Evolutionary conservation across 2,888 invertebrate species (phyloP).

Genomic region (Parnassius mnemosyne): DNA sequence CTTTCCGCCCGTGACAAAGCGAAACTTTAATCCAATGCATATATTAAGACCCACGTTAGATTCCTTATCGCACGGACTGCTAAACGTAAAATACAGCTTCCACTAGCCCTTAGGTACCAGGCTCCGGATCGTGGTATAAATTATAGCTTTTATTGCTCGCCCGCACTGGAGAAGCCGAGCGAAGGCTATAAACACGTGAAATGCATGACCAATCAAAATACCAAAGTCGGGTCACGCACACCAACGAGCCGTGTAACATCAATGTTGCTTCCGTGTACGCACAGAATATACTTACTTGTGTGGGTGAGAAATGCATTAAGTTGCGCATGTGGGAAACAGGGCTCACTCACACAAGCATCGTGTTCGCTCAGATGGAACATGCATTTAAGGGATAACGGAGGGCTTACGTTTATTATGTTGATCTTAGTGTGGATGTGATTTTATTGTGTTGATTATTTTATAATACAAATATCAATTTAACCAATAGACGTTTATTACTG

Average conservation of each 20-base stretch:
- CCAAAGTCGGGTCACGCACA: conserved; percentile 69
- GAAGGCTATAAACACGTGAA: conserved; percentile 75
- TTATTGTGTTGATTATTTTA: not conserved
- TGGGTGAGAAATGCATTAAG: conserved; percentile 55
- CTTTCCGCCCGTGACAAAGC: conserved; percentile 5
- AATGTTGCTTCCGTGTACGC: conserved; percentile 21
- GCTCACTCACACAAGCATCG: conserved; percentile 50
- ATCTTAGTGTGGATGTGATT: conserved; percentile 48
- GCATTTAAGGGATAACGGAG: conserved; percentile 77
- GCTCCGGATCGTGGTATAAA: conserved; percentile 56
- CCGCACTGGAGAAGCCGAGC: conserved; percentile 61
- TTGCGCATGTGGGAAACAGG: conserved; percentile 36
- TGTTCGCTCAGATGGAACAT: conserved; percentile 74
- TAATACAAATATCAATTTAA: not conserved
- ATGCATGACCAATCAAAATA: conserved; percentile 82
- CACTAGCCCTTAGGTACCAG: conserved; percentile 51
- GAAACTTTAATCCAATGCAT: conserved; percentile 10
- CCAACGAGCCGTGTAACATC: conserved; percentile 6
- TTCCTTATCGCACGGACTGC: conserved; percentile 27
- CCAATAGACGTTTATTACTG: no score
- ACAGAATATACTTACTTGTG: conserved; percentile 38
- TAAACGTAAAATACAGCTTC: conserved; percentile 50
- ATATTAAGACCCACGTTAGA: conserved; percentile 25
- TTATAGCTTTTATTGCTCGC: conserved; percentile 68
- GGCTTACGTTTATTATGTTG: conserved; percentile 66